Evolutionary conservation across 2,113 vertebrate species (phyloP), one percentile per base, ranked within the genome.

Genomic region (Deroptyus accipitrinus): DNA sequence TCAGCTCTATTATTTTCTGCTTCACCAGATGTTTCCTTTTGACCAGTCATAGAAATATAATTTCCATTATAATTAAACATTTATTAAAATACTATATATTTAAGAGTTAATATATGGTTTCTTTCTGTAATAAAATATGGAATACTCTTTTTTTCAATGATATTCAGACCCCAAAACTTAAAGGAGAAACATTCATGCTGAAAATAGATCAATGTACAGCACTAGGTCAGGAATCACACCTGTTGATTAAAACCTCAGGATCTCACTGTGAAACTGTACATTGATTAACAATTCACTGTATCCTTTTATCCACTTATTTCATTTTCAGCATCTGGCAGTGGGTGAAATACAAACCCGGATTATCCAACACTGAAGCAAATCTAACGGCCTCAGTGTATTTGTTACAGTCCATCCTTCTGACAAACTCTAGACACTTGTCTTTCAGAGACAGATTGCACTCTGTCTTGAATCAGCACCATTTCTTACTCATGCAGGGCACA

Each of bases 391-490:
- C 92, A 83, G 83, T 24, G 17, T 44, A 10, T 79, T 33, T 85
- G 90, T 89, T 75, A 35, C 61, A 17, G 88, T 59, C 89, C 63
- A 66, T n/a, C 93, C 92, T 91, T 77, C 59, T 30, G 52, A 80
- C 83, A 52, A 84, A 48, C 69, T 92, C 73, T 46, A 66, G 76
- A 39, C 57, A 55, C 89, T 61, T 70, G 62, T 91, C 78, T 72
- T 62, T 70, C 82, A 93, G 80, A 63, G 79, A 72, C 83, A 86
- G 85, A 72, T 3, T 33, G 35, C 48, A 80, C 54, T 62, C 55
- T 90, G 33, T 96, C 96, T 88, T 77, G 86, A 86, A 55, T 97
- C 97, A 98, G 97, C 98, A 98, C 97, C 97, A 95, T 84, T 95
- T 94, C 96, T 93, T 59, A 94, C 7, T 11, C 97, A 83, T 93